Percentiles rank a stretch among this genome's conserved stretches.
Evolutionary conservation across 2,113 vertebrate species (phyloP).

Genomic region (Oncorhynchus clarkii): DNA sequence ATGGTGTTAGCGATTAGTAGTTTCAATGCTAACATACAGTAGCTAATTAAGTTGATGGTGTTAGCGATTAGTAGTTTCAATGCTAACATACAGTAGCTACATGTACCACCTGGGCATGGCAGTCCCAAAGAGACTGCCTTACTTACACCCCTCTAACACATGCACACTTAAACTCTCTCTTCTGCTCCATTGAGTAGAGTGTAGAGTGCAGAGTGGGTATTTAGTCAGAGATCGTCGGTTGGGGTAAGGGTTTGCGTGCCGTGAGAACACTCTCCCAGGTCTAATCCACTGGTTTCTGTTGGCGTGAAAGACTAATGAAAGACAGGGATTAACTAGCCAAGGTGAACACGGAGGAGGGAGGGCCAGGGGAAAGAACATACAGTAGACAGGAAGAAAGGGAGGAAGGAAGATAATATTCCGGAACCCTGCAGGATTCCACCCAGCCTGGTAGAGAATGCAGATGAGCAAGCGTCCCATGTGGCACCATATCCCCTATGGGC

Average conservation of each 20-base stretch:
- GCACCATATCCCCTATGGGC: conserved; percentile 16
- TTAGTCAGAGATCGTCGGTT: conserved; percentile 12
- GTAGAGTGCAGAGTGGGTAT: conserved; percentile 24
- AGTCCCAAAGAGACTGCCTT: background rate
- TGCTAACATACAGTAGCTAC: too few relatives aligned
- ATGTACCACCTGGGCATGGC: background rate
- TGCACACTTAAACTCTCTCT: background rate
- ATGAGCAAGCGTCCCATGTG: conserved; percentile 41
- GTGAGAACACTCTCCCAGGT: conserved; percentile 20
- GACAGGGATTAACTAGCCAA: conserved; percentile 63
- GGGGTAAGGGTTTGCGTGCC: too few relatives aligned
- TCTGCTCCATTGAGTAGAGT: background rate
- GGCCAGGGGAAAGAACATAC: conserved; percentile 40
- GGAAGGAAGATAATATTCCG: conserved; percentile 28
- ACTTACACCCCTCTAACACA: background rate
- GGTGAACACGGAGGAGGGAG: conserved; percentile 58
- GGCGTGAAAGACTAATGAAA: conserved; percentile 67
- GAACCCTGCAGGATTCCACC: conserved; percentile 41
- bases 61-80: too few relatives aligned
- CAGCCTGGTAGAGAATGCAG: conserved; percentile 46
- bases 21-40: too few relatives aligned
- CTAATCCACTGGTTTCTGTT: conserved; percentile 66
- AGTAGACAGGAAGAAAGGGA: conserved; percentile 6
- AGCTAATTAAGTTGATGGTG: too few relatives aligned
- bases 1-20: too few relatives aligned